Evolutionary conservation across 1,140 invertebrate species (phyloP).

Genomic region (Rhagoletis zephyria): DNA sequence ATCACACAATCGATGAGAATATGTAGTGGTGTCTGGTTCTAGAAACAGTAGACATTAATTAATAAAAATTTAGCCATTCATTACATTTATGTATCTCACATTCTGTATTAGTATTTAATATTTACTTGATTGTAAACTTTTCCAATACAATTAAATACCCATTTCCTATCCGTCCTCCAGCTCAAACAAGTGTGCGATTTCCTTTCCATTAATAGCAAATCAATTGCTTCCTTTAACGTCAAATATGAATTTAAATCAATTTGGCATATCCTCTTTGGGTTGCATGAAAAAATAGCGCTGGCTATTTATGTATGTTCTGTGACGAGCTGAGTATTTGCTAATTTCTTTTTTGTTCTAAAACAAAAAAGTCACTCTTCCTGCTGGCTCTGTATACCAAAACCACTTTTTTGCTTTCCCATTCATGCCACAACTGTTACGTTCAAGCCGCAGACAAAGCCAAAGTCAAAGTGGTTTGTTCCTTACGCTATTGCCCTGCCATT

Average conservation of each 20-base stretch:
- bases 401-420: neutral
- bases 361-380: constrained; percentile 19
- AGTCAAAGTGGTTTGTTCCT: constrained; percentile 36
- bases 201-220: constrained; percentile 33
- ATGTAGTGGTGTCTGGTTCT: no score
- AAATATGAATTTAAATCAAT: constrained; percentile 49
- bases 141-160: no score
- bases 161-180: neutral
- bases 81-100: no score
- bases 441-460: constrained; percentile 34
- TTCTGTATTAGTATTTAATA: no score
- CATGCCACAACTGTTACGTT: constrained; percentile 6
- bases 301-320: neutral
- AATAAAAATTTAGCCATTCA: no score
- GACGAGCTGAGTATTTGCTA: neutral
- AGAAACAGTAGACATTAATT: no score
- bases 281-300: neutral
- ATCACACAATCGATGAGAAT: no score
- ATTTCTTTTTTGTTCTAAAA: constrained; percentile 15
- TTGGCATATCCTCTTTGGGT: constrained; percentile 34
- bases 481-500: constrained; percentile 36
- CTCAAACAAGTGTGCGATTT: neutral
- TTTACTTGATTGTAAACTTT: no score
- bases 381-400: neutral
- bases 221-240: constrained; percentile 36